Percentiles rank a stretch among this genome's conserved stretches.
Conservation (phyloP, 2,888 invertebrate genomes). For the Abrostola tripartita region DNA sequence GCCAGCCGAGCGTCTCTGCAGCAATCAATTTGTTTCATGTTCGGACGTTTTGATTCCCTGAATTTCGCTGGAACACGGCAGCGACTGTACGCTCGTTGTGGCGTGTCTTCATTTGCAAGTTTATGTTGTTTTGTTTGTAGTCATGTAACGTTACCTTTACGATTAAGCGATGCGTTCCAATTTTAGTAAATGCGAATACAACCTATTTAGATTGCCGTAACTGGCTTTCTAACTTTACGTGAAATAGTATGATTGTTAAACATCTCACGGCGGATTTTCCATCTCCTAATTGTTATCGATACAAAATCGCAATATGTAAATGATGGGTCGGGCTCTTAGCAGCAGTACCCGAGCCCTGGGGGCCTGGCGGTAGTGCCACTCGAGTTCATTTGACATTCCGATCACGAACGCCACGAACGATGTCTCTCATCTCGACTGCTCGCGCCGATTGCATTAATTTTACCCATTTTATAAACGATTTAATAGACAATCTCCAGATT, state of each 20-base stretch:
- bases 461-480: slow-evolving; percentile 87
- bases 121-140: slow-evolving; percentile 73
- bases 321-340: slow-evolving; percentile 72
- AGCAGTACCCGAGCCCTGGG: slow-evolving; percentile 63
- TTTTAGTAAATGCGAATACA: slow-evolving; percentile 49
- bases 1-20: slow-evolving; percentile 77
- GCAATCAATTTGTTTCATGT: slow-evolving; percentile 87
- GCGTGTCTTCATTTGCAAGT: slow-evolving; percentile 81
- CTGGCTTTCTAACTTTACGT: slow-evolving; percentile 42
- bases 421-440: slow-evolving; percentile 85
- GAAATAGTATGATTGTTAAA: slow-evolving; percentile 59
- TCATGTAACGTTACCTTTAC: slow-evolving; percentile 64
- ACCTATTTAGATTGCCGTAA: slow-evolving; percentile 42
- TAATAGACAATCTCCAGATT: slow-evolving; percentile 84
- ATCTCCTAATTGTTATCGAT: slow-evolving; percentile 80
- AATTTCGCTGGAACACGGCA: slow-evolving; percentile 75
- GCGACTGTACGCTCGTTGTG: slow-evolving; percentile 74
- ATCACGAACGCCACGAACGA: slow-evolving; percentile 84
- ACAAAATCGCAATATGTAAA: slow-evolving; percentile 86
- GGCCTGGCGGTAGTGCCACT: slow-evolving; percentile 69
- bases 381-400: slow-evolving; percentile 81
- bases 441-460: slow-evolving; percentile 87
- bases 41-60: slow-evolving; percentile 84
- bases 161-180: slow-evolving; percentile 53
- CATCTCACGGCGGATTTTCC: slow-evolving; percentile 67